phyloP scores from a whole-genome alignment of 2,797 vertebrate genomes.

The Austrolebias charrua region DNA sequence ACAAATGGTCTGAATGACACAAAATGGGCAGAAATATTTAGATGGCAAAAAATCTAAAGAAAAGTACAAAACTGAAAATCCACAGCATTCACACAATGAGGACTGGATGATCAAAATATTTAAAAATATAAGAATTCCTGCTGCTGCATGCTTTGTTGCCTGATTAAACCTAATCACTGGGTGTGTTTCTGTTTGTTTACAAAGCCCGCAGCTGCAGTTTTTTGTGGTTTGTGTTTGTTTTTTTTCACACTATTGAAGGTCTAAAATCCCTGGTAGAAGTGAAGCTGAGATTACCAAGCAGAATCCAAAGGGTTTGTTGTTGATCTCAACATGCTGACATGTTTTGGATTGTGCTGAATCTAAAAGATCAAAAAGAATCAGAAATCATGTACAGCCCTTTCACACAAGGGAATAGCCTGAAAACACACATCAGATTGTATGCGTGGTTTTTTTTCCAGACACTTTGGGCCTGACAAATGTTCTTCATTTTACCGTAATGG shows the following conservation, averaged over 20 bases:
- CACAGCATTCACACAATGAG: neutral
- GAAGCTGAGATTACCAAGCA: constrained; percentile 5
- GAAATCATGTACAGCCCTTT: constrained; percentile 35
- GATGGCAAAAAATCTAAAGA: too few relatives aligned
- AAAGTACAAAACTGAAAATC: too few relatives aligned
- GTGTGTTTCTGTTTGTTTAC: constrained; percentile 60
- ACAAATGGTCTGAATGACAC: too few relatives aligned
- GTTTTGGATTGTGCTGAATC: constrained; percentile 32
- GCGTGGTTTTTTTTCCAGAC: constrained; percentile 16
- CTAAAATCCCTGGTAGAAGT: constrained; percentile 31
- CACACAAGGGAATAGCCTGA: constrained; percentile 46
- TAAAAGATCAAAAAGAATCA: constrained; percentile 40
- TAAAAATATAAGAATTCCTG: constrained; percentile 9
- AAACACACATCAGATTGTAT: constrained; percentile 40
- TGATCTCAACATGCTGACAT: constrained; percentile 18
- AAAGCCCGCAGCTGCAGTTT: constrained; percentile 28
- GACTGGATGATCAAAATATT: constrained; percentile 20
- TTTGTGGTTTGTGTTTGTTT: constrained; percentile 48
- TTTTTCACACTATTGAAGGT: neutral
- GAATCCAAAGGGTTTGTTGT: constrained; percentile 31
- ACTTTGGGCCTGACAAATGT: constrained; percentile 46
- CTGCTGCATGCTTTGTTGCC: constrained; percentile 36
- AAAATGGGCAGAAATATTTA: too few relatives aligned
- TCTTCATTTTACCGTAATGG: constrained; percentile 65
- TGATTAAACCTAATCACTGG: constrained; percentile 45